Evolutionary conservation across 2,797 vertebrate species (phyloP).

Genomic region (Acrossocheilus fasciatus): DNA sequence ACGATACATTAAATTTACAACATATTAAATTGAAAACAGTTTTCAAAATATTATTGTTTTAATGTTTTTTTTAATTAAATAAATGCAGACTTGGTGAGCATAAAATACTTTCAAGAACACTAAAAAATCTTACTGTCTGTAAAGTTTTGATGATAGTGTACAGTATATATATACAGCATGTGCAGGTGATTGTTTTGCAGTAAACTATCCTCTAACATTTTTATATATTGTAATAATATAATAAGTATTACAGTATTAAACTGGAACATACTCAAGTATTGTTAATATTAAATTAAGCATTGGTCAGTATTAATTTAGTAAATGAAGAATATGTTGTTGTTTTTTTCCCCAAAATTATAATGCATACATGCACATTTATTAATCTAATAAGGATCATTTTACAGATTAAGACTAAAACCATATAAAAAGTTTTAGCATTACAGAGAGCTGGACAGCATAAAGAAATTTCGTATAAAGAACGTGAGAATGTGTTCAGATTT

Average conservation of each 20-base stretch:
- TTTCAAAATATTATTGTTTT: background rate
- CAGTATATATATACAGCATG: background rate
- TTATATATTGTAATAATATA: background rate
- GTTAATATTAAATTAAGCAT: background rate
- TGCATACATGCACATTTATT: background rate
- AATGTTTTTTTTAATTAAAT: background rate
- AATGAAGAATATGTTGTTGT: background rate
- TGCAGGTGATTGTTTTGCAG: too few species aligned
- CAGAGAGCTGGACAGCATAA: background rate
- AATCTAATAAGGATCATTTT: background rate
- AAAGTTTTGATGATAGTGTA: background rate
- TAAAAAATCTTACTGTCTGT: background rate
- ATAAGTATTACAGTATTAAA: background rate
- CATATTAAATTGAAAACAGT: background rate
- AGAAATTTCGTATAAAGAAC: background rate
- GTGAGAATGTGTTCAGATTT: slow-evolving; percentile 15
- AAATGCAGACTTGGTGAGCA: background rate
- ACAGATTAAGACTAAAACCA: background rate
- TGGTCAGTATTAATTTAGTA: background rate
- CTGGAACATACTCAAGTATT: background rate
- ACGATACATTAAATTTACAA: background rate
- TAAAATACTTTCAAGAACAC: background rate
- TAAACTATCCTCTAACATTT: background rate
- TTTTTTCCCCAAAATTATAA: background rate
- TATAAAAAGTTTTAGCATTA: background rate